Evolutionary conservation across 2,888 invertebrate species (phyloP).

Genomic region (Phymatocera aterrima): DNA sequence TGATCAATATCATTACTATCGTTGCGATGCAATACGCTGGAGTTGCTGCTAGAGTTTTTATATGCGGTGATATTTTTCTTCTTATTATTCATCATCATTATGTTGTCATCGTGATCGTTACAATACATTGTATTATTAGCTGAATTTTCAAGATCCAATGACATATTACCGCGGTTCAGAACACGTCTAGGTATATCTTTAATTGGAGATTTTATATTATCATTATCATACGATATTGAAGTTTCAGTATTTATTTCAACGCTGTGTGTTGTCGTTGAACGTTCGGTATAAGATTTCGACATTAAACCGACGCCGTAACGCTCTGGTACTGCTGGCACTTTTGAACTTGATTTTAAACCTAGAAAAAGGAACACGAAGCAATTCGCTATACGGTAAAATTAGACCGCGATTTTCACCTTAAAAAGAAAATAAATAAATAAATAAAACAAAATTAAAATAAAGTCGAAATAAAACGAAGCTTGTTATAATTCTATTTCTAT

Average conservation of each 20-base stretch:
- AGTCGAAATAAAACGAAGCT: too few relatives aligned
- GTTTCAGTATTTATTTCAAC: conserved; percentile 44
- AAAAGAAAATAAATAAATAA: too few relatives aligned
- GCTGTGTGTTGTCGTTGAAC: background rate
- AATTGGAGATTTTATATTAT: background rate
- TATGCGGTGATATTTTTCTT: background rate
- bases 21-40: background rate
- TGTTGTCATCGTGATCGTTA: too few relatives aligned
- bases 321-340: conserved; percentile 54
- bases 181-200: background rate
- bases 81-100: background rate
- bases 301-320: conserved; percentile 51
- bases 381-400: background rate
- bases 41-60: too few relatives aligned
- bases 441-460: too few relatives aligned
- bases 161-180: conserved; percentile 48
- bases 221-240: background rate
- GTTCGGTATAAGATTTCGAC: conserved; percentile 54
- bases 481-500: too few relatives aligned
- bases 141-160: conserved; percentile 57
- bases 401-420: conserved; percentile 22
- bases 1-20: background rate
- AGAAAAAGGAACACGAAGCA: conserved; percentile 19
- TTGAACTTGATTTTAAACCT: conserved; percentile 59
- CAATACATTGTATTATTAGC: conserved; percentile 49